Evolutionary conservation across 2,113 vertebrate genomes (phyloP).

Genomic region (Chamaetylas fuelleborni): DNA sequence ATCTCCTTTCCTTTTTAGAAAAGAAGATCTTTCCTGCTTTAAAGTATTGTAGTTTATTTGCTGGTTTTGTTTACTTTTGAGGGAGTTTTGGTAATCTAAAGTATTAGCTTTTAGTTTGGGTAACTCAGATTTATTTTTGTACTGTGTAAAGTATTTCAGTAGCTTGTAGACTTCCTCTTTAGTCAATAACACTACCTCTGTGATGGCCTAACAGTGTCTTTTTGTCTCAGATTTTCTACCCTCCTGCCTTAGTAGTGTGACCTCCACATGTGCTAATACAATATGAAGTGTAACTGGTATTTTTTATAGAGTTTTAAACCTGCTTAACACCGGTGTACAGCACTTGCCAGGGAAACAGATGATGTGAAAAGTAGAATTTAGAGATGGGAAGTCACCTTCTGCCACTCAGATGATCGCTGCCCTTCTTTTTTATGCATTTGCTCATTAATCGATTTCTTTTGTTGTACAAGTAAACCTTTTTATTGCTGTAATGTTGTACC

Average conservation of each 20-base stretch:
- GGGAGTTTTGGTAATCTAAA: neutral
- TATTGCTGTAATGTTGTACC: slow-evolving; percentile 33
- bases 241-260: neutral
- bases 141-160: neutral
- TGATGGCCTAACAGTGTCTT: neutral
- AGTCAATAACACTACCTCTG: neutral
- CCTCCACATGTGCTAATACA: neutral
- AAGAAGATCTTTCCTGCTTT: neutral
- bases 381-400: neutral
- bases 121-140: neutral
- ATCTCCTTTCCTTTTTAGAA: neutral
- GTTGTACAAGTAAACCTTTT: slow-evolving; percentile 32
- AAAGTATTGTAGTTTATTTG: neutral
- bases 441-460: slow-evolving; percentile 52
- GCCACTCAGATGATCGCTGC: neutral
- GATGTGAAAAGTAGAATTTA: neutral
- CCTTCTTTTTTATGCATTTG: slow-evolving; percentile 24
- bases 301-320: neutral
- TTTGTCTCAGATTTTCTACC: neutral
- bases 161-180: neutral
- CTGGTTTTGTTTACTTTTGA: neutral
- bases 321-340: accelerated
- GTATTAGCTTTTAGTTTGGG: neutral
- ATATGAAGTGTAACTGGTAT: neutral
- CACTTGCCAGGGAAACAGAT: neutral